These are phyloP conservation scores for Typhlomys cinereus DNA, from an alignment of 2,113 vertebrate species.

Conservation along the genomic window DNA sequence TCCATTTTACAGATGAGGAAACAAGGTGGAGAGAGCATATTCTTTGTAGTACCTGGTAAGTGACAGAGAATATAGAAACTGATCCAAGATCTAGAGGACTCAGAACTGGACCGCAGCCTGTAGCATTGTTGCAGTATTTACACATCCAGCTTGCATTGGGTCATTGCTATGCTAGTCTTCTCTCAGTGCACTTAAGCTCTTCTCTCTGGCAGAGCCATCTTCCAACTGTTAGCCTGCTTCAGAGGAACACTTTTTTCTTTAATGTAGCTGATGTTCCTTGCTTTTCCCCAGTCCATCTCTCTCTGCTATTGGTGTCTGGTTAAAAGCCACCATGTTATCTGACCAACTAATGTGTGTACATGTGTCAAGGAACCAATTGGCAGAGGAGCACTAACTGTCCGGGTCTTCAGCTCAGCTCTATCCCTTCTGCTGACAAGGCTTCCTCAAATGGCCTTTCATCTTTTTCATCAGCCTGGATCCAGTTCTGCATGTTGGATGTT, in stretches of 20 bases:
- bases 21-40: not conserved
- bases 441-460: too few species aligned
- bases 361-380: too few species aligned
- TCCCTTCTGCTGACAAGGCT: too few species aligned
- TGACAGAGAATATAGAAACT: not conserved
- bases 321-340: conserved; percentile 50
- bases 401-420: not conserved
- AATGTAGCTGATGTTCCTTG: conserved; percentile 2
- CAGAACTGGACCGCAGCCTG: not conserved
- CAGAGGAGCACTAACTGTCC: too few species aligned
- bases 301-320: conserved; percentile 28
- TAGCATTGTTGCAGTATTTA: not conserved
- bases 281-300: not conserved
- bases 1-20: not conserved
- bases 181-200: not conserved
- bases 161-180: conserved; percentile 35
- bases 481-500: too few species aligned
- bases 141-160: not conserved
- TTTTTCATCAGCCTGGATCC: too few species aligned
- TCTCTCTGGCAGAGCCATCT: not conserved
- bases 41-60: not conserved
- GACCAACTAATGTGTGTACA: too few species aligned
- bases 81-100: not conserved
- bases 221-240: not conserved
- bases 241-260: conserved; percentile 44